phyloP scores from a whole-genome alignment of 1,140 invertebrate species.

The Pseudomyrmex gracilis region DNA sequence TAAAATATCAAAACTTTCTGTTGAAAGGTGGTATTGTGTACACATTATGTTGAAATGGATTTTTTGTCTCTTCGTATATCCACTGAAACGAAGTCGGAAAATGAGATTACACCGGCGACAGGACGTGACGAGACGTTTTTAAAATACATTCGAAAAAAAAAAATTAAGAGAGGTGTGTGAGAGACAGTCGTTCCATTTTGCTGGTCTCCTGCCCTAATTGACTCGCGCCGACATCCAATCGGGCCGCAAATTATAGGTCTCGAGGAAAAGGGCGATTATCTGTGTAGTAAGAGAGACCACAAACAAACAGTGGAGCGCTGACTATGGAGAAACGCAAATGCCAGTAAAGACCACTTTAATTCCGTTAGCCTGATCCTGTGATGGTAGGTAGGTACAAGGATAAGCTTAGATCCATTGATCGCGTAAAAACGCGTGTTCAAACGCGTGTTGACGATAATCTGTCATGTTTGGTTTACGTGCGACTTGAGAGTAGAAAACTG shows the following conservation, averaged over 20 bases:
- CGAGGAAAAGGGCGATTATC: slow-evolving; percentile 55
- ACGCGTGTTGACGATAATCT: slow-evolving; percentile 21
- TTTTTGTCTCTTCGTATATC: background rate
- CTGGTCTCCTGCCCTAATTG: slow-evolving; percentile 69
- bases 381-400: no score
- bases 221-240: slow-evolving; percentile 71
- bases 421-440: slow-evolving; percentile 41
- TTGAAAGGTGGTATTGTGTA: background rate
- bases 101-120: slow-evolving; percentile 43
- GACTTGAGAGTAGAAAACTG: slow-evolving; percentile 43
- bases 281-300: slow-evolving; percentile 30
- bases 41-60: no score
- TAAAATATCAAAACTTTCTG: background rate
- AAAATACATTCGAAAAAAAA: slow-evolving; percentile 1
- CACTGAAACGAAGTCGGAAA: slow-evolving; percentile 57
- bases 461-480: slow-evolving; percentile 25
- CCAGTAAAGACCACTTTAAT: background rate
- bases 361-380: no score
- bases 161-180: slow-evolving; percentile 47
- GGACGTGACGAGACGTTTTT: slow-evolving; percentile 79
- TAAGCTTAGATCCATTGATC: background rate
- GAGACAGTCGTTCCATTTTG: slow-evolving; percentile 35
- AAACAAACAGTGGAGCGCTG: slow-evolving; percentile 68
- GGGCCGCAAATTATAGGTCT: slow-evolving; percentile 74
- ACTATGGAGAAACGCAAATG: slow-evolving; percentile 40